A percentile compares a stretch with the other conserved stretches of the same genome.
phyloP scores from a whole-genome alignment of 2,113 vertebrate genomes.

The Gobio gobio region DNA sequence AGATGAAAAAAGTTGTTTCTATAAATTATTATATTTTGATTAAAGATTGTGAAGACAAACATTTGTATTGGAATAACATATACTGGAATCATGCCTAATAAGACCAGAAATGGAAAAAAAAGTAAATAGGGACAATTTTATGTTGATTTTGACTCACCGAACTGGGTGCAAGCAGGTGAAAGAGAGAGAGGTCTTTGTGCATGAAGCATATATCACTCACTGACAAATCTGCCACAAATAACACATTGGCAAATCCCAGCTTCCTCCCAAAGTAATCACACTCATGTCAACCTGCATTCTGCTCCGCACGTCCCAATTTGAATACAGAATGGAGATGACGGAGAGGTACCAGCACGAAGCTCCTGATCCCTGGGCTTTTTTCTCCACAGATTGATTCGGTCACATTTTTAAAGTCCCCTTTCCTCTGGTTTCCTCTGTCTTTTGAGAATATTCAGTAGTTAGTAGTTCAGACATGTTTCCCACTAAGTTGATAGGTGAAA shows the following conservation, averaged over 20 bases:
- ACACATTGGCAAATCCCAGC: slow-evolving; percentile 10
- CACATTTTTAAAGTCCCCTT: slow-evolving; percentile 5
- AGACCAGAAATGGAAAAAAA: background rate
- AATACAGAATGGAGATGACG: slow-evolving; percentile 27
- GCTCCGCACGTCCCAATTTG: slow-evolving; percentile 4
- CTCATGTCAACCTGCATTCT: slow-evolving; percentile 35
- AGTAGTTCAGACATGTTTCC: slow-evolving; percentile 19
- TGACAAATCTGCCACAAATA: slow-evolving; percentile 34
- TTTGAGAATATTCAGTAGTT: background rate
- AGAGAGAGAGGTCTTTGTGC: background rate
- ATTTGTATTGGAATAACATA: background rate
- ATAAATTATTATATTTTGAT: background rate
- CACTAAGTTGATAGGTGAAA: slow-evolving; percentile 11
- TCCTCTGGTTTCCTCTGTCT: background rate
- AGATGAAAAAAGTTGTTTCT: background rate
- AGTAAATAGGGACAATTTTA: background rate
- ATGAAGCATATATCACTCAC: slow-evolving; percentile 40
- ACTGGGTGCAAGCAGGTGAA: background rate
- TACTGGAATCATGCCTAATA: background rate
- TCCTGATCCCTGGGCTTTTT: slow-evolving; percentile 17
- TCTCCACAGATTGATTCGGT: background rate
- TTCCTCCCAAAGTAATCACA: slow-evolving; percentile 28
- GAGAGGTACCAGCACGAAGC: background rate
- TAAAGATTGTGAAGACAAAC: background rate
- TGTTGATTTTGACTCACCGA: background rate